phyloP scores from a whole-genome alignment of 2,888 invertebrate genomes.

The Stenchaetothrips biformis region DNA sequence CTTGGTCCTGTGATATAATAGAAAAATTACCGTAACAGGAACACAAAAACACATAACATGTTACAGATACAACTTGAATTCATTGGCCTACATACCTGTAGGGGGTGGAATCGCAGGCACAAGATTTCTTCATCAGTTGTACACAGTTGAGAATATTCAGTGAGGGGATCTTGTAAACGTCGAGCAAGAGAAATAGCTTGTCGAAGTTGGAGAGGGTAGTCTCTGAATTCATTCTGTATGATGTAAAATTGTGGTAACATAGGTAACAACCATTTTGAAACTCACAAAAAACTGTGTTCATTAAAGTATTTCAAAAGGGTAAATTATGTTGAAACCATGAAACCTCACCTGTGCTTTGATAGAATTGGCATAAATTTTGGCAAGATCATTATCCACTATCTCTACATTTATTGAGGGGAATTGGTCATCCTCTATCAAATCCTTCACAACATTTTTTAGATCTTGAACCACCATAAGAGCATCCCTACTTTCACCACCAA shows the following conservation, averaged over 20 bases:
- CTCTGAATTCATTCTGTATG: constrained; percentile 68
- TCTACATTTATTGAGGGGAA: constrained; percentile 84
- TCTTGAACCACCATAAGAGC: constrained; percentile 76
- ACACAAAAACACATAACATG: no score
- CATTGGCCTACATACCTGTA: constrained; percentile 50
- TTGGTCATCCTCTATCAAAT: constrained; percentile 76
- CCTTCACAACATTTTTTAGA: constrained; percentile 66
- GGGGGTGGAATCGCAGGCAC: constrained; percentile 84
- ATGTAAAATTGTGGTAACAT: background rate
- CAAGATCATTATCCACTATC: constrained; percentile 88
- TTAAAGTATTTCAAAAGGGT: background rate
- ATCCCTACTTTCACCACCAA: constrained; percentile 87
- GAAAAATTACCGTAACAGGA: background rate
- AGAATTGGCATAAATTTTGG: constrained; percentile 87
- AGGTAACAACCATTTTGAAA: background rate
- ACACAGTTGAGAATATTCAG: constrained; percentile 94
- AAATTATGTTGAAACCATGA: background rate
- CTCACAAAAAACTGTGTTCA: constrained; percentile 22
- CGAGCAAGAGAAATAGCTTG: constrained; percentile 92
- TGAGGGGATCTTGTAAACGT: constrained; percentile 88
- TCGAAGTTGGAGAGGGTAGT: constrained; percentile 84
- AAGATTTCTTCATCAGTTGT: constrained; percentile 95
- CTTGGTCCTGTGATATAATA: constrained; percentile 1
- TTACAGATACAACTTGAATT: no score
- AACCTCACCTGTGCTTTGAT: constrained; percentile 62